phyloP scores from a whole-genome alignment of 2,797 vertebrate genomes.

The Spinus pinus region DNA sequence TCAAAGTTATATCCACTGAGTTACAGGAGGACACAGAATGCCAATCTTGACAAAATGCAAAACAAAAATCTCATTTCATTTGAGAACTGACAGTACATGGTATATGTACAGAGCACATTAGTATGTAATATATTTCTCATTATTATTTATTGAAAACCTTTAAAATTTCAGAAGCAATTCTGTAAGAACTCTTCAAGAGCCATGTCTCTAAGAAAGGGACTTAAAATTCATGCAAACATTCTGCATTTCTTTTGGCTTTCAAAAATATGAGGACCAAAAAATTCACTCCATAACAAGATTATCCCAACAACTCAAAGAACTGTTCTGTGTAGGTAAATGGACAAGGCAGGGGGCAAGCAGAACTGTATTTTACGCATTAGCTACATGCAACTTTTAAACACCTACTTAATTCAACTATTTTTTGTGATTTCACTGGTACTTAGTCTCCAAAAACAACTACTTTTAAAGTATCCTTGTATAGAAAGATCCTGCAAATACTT shows the following conservation, averaged over 20 bases:
- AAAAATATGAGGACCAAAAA: neutral
- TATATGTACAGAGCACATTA: fast-evolving
- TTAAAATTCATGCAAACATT: neutral
- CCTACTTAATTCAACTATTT: neutral
- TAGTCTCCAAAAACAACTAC: neutral
- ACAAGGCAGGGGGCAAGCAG: fast-evolving
- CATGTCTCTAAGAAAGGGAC: neutral
- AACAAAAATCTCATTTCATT: neutral
- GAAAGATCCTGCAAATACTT: neutral
- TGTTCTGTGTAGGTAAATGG: neutral
- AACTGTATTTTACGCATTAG: neutral
- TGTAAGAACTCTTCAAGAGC: neutral
- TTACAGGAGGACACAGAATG: neutral
- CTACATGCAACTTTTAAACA: neutral
- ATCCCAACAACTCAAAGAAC: neutral
- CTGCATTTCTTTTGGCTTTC: neutral
- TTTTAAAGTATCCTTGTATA: neutral
- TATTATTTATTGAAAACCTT: neutral
- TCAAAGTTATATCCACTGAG: neutral
- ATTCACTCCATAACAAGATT: neutral
- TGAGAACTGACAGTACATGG: neutral
- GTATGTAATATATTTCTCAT: neutral
- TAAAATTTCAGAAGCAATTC: neutral
- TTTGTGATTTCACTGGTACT: neutral
- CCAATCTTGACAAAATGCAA: neutral